A percentile compares a stretch with the other conserved stretches of the same genome.
These are phyloP conservation scores for Cochlearius cochlearius DNA, from an alignment of 2,113 vertebrate genomes.

Conservation along the genomic window DNA sequence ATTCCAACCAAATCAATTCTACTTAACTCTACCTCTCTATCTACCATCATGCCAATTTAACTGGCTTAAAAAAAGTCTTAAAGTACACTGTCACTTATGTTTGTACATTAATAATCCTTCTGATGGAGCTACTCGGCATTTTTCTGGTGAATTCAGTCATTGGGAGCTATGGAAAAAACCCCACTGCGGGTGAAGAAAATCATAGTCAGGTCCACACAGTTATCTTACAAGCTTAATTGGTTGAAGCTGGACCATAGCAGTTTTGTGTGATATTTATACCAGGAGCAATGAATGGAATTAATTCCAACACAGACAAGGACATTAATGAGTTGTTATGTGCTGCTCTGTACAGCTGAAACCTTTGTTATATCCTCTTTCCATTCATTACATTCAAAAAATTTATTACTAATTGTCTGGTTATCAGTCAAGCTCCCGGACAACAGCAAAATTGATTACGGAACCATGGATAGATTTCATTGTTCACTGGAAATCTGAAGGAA, in stretches of 20 bases:
- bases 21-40: no score
- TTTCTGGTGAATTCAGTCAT: not conserved
- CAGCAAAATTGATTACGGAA: not conserved
- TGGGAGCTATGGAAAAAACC: not conserved
- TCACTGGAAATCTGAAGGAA: not conserved
- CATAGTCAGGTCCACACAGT: not conserved
- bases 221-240: not conserved
- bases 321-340: rapidly evolving
- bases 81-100: not conserved
- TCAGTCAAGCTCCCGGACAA: not conserved
- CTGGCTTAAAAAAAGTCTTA: not conserved
- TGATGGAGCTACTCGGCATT: not conserved
- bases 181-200: not conserved
- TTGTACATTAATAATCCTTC: not conserved
- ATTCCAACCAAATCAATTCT: not conserved
- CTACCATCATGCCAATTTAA: not conserved
- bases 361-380: not conserved
- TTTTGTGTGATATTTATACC: not conserved
- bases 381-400: not conserved
- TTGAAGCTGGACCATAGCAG: not conserved
- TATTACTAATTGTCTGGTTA: not conserved
- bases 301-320: not conserved
- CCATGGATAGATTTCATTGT: not conserved
- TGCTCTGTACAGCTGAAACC: not conserved
- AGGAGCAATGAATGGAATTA: not conserved